These are phyloP conservation scores for Stenopsyche tienmushanensis DNA, from an alignment of 1,140 invertebrate genomes.

Conservation along the genomic window DNA sequence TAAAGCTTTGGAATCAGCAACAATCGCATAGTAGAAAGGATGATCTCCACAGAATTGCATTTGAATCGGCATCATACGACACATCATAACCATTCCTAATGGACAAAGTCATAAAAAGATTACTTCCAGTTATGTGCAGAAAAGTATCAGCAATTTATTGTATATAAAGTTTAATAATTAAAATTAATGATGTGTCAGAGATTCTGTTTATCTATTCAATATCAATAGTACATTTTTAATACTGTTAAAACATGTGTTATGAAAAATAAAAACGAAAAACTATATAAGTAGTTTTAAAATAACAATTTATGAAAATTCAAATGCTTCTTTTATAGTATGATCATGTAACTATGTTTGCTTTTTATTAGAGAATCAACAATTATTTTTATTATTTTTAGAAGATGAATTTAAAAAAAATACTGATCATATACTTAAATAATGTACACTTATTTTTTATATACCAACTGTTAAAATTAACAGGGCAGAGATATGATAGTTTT, in stretches of 20 bases:
- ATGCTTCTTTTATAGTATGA: no score
- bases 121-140: background rate
- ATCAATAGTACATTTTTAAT: background rate
- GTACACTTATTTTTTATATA: no score
- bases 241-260: background rate
- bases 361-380: no score
- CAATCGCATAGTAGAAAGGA: slow-evolving; percentile 25
- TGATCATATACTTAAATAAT: no score
- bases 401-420: no score
- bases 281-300: no score
- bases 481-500: no score
- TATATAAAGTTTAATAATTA: background rate
- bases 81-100: slow-evolving; percentile 28
- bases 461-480: no score
- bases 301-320: no score
- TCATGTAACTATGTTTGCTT: no score
- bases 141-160: background rate
- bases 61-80: slow-evolving; percentile 20
- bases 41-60: slow-evolving; percentile 23
- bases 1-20: slow-evolving; percentile 3
- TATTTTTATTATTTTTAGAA: no score
- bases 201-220: background rate
- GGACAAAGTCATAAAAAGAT: background rate
- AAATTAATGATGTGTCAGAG: background rate
- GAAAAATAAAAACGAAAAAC: no score